Evolutionary conservation across 2,113 vertebrate genomes (phyloP), one percentile per base, ranked within the genome.

Genomic region (Platichthys flesus): DNA sequence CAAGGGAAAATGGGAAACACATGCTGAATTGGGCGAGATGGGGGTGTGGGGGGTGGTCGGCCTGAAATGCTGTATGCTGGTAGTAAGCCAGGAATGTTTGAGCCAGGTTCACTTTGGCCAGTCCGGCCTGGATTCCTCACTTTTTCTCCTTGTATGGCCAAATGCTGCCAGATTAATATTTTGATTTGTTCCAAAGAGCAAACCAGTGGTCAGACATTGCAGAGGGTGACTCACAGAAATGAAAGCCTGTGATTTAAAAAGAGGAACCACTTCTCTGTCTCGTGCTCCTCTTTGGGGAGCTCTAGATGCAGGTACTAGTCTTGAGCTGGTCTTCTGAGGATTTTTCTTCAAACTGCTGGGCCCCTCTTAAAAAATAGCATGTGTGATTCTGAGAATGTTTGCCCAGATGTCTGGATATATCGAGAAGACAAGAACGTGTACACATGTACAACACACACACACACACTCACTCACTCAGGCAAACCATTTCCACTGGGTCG

Each of bases 1-100:
- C 79, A 71, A 80, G 42, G 73, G 67, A 89, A 91, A 91, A 93
- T 89, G 86, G 82, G 74, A 91, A 93, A 90, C 90, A 91, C 85
- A 91, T 92, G 89, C 67, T 66, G 83, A 69, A 79, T 74, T 87
- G 88, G 86, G 84, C 61, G 79, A 91, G 82, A 82, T 88, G 49
- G 35, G 35, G 47, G 20, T 9, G 47, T 35, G 62, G 57, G 51
- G 49, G 61, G 40, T 23, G 78, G 57, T 58, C 35, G 81, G 81
- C 59, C 74, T 26, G 83, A 82, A 91, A 87, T 76, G 67, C 81
- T 84, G 74, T 35, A 82, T 76, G 71, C 78, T 91, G 87, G 81
- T 85, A 71, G 78, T 13, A 23, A 65, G 89, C 89, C 86, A 89
- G 84, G 89, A 92, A 92, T 91, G 89, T 85, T 79, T 87, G 77